These are phyloP conservation scores for Oxyura jamaicensis DNA, from an alignment of 2,113 vertebrate species.

Conservation along the genomic window DNA sequence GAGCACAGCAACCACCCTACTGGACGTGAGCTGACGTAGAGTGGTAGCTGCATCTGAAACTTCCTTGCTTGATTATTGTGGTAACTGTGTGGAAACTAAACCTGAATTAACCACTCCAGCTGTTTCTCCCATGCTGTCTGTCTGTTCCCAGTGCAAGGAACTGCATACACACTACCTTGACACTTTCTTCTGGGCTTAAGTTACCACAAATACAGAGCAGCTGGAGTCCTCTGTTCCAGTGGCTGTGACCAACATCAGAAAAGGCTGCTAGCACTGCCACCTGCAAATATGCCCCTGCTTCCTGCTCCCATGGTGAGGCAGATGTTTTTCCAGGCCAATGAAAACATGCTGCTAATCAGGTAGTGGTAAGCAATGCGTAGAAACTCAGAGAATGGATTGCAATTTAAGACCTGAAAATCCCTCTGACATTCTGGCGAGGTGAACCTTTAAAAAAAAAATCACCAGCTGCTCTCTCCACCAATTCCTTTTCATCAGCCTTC, in stretches of 20 bases:
- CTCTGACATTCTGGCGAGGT: neutral
- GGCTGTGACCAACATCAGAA: slow-evolving; percentile 1
- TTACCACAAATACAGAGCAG: neutral
- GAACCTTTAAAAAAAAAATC: neutral
- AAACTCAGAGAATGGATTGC: neutral
- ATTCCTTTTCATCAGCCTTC: neutral
- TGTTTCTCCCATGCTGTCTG: neutral
- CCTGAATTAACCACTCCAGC: neutral
- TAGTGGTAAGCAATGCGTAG: neutral
- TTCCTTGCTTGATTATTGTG: neutral
- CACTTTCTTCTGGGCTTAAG: neutral
- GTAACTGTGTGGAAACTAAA: neutral
- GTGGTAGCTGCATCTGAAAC: neutral
- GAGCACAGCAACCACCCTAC: neutral
- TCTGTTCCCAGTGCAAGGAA: neutral
- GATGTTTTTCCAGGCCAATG: neutral
- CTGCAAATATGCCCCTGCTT: neutral
- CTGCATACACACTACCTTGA: neutral
- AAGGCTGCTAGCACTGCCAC: neutral
- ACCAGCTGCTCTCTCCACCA: neutral
- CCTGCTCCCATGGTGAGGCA: neutral
- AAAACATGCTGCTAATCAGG: neutral
- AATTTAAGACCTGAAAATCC: neutral
- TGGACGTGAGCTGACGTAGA: neutral
- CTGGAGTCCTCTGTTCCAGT: slow-evolving; percentile 23